A percentile compares a stretch with the other conserved stretches of the same genome.
Evolutionary conservation across 2,113 vertebrate species (phyloP).

Genomic region (Heteronetta atricapilla): DNA sequence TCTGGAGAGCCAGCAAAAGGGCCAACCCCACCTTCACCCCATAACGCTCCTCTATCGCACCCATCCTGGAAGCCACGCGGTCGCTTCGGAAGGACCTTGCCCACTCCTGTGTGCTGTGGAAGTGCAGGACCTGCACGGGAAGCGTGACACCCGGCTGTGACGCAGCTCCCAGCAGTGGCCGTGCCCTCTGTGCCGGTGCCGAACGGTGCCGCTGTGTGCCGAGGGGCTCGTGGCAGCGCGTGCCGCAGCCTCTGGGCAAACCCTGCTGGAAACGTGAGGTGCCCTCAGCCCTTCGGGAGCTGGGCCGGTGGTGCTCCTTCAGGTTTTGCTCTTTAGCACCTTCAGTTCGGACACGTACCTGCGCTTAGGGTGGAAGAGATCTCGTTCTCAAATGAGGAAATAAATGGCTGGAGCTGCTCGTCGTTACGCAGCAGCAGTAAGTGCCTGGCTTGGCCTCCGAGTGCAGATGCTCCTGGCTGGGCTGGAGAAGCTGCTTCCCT

Average conservation of each 20-base stretch:
- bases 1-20: not conserved
- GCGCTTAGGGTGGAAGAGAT: not conserved
- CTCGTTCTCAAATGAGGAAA: not conserved
- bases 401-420: not conserved
- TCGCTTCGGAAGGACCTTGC: not conserved
- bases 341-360: not conserved
- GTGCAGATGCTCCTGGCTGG: not conserved
- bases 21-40: not conserved
- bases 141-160: rapidly evolving
- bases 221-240: not conserved
- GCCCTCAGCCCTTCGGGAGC: not conserved
- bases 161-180: rapidly evolving
- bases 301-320: not conserved
- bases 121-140: not conserved
- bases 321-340: not conserved
- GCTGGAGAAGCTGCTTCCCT: not conserved
- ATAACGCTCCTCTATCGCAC: not conserved
- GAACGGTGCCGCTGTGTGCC: not conserved
- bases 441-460: not conserved
- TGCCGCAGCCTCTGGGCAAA: rapidly evolving
- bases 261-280: not conserved
- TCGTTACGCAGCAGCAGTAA: not conserved
- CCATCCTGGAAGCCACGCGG: not conserved
- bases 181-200: rapidly evolving
- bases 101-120: rapidly evolving